phyloP scores from a whole-genome alignment of 2,797 vertebrate species.

The Etheostoma perlongum region DNA sequence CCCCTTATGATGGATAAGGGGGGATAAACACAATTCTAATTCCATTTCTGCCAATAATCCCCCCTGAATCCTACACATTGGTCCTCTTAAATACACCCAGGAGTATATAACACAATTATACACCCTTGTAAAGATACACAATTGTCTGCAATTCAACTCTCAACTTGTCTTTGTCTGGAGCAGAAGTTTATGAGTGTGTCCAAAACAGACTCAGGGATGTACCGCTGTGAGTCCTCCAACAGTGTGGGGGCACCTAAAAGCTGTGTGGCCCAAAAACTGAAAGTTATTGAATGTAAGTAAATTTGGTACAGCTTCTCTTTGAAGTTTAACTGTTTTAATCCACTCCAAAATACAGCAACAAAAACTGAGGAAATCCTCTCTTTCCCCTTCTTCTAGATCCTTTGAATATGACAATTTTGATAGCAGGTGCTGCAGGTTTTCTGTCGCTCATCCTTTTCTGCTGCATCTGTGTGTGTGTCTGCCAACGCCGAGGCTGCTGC shows the following conservation, averaged over 20 bases:
- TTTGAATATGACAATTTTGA: slow-evolving; percentile 74
- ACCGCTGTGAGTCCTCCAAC: slow-evolving; percentile 86
- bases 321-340: background rate
- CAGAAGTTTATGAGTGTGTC: slow-evolving; percentile 84
- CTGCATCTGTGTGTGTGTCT: slow-evolving; percentile 80
- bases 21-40: too few species aligned
- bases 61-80: too few species aligned
- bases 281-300: slow-evolving; percentile 80
- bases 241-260: slow-evolving; percentile 85
- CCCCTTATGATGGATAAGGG: too few species aligned
- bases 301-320: background rate
- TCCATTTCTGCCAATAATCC: too few species aligned
- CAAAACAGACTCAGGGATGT: slow-evolving; percentile 79
- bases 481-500: slow-evolving; percentile 77
- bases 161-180: slow-evolving; percentile 46
- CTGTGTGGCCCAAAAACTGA: slow-evolving; percentile 79
- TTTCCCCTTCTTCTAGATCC: slow-evolving; percentile 69
- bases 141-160: background rate
- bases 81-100: background rate
- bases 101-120: background rate
- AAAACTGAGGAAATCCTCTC: background rate
- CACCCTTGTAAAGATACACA: background rate
- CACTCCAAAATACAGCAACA: background rate
- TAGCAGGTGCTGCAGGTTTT: slow-evolving; percentile 71
- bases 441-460: slow-evolving; percentile 70